These are phyloP conservation scores for Numida meleagris DNA, from an alignment of 2,113 vertebrate genomes.

Conservation along the genomic window DNA sequence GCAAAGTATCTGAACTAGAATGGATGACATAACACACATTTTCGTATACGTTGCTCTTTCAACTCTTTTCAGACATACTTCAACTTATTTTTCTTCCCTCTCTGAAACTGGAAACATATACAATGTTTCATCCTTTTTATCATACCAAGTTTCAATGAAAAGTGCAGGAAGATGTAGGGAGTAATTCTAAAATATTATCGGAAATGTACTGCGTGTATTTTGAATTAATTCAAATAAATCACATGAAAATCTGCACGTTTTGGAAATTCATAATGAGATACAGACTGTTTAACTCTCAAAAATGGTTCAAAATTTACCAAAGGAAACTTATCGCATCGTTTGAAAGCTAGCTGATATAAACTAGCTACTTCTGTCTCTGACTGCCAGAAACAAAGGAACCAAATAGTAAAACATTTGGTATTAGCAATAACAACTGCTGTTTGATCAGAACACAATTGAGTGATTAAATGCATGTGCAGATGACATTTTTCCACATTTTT, in stretches of 20 bases:
- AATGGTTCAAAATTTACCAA: background rate
- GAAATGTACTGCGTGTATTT: background rate
- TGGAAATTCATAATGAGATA: background rate
- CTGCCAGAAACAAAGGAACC: background rate
- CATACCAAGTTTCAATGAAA: background rate
- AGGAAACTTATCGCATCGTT: background rate
- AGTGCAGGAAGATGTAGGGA: background rate
- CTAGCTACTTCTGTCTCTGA: background rate
- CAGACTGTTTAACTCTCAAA: background rate
- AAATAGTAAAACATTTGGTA: background rate
- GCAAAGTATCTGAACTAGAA: background rate
- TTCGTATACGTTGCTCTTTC: background rate
- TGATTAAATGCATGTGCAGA: background rate
- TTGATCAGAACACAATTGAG: background rate
- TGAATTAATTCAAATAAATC: background rate
- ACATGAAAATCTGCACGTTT: background rate
- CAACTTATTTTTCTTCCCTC: background rate
- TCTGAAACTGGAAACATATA: background rate
- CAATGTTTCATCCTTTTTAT: background rate
- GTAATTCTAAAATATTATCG: background rate
- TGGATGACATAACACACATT: background rate
- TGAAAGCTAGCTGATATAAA: background rate
- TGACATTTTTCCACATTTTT: background rate
- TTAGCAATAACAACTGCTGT: background rate
- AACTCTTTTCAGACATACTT: background rate